Base-by-base conservation (phyloP, 1,140 invertebrate species). In the Carposina sasakii region DNA sequence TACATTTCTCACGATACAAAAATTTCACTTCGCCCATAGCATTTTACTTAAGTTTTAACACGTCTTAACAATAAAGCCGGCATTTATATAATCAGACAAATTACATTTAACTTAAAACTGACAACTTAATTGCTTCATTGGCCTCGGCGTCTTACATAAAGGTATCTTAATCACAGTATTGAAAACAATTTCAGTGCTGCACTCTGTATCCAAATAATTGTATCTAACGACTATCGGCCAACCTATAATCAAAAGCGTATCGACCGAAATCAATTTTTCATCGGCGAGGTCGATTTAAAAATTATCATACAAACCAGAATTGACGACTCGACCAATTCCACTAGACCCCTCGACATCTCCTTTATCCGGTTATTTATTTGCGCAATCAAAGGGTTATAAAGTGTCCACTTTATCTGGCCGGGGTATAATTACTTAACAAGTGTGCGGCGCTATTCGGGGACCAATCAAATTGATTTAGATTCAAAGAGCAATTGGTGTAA, bases 211-310 rank as follows among this genome's bases (percentile, higher is more conserved):
- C 56, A 64, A 68, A 71, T 78, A 78, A 81, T 81, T 72, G 67
- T 76, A 70, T 71, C 69, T 69, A 74, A 76, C 74, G 47, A 71
- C 67, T 47, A n/a, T n/a, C n/a, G 47, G 63, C 52, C 56, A 74
- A 54, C 71, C 44, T 82, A 67, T 82, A 77, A 81, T 82, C 74
- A 79, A 75, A 81, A 77, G 55, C 70, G 63, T 73, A 82, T 79
- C 78, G 75, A 56, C 56, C 69, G 59, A 79, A 82, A 82, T 79
- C 76, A 79, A 82, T 79, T 79, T 82, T 77, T 77, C 72, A 75
- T 70, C 71, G 67, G 34, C 44, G 56, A 48, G 49, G 60, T 61
- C 69, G 67, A 67, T 74, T 81, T 73, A 63, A 68, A 72, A 79
- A 81, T 81, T 81, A 81, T 71, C 73, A 81, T 76, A 78, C 66